Evolutionary conservation across 2,113 vertebrate species (phyloP), one percentile per base, ranked within the genome.

Genomic region (Hippocampus barbouri): DNA sequence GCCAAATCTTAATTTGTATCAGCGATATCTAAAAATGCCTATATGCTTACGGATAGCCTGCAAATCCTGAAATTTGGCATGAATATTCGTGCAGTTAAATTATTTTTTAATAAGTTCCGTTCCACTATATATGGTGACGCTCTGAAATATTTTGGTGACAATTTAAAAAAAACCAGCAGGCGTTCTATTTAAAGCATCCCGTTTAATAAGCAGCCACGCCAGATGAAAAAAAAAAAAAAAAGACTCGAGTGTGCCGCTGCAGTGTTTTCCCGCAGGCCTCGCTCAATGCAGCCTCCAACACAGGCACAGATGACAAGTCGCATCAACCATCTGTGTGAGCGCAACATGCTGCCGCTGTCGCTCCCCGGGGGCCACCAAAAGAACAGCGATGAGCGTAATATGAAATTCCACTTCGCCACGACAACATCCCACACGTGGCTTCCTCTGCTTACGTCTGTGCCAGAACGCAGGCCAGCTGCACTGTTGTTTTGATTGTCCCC

Each of bases 301-400:
- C 75, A 74, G 79, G 65, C 76, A 1, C 84, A 80, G 85, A 85
- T 82, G 81, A 85, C 68, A 66, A 40, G 69, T 72, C 73, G 70
- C 73, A 77, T 79, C 80, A 78, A 43, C 84, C 83, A 84, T 89
- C 85, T 88, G 81, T 64, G 73, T 73, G 68, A 82, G 54, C 67
- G 71, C 40, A 49, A 80, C 78, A 69, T 23, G 51, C 73, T 86
- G 86, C 83, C 85, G 80, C 79, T 61, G 66, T 73, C 51, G 3
- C 23, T 79, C 78, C 75, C 81, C 4, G 51, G 81, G 79, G 79
- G 45, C 7, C 3, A 2, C 5, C 15, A 11, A 21, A 63, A 67
- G 62, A 80, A 74, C 68, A 75, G 79, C 61, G 47, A 65, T 27
- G 40, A 73, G 73, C 65, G 74, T 66, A 79, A 85, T 78, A 86